Base-by-base conservation (phyloP, 2,888 invertebrate genomes). In the Dynastes grantii region DNA sequence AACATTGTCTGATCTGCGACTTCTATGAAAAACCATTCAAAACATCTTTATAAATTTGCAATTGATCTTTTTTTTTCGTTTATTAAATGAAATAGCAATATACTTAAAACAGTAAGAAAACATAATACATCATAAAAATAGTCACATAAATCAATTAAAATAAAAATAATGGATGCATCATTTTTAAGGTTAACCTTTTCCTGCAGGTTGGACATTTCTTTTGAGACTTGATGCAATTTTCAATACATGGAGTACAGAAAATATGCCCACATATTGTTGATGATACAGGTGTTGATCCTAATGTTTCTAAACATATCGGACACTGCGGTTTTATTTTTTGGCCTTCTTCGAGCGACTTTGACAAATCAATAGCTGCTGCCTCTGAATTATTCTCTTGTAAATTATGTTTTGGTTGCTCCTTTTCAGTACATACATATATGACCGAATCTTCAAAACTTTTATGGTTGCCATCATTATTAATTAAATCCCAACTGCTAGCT, bases 261-360 rank as follows among this genome's bases (percentile, higher is more conserved):
- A 75, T 61, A 75, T 75, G 73, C 0, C 73, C 73, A 49, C 73
- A 75, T 37, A 75, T 61, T 75, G 73, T 75, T 4, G 73, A 75
- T 11, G 61, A 75, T 3, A 61, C n/a, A 49, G 73, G 45, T 13
- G 49, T 45, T 75, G 37, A 22, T 11, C 73, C 73, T 61, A 75
- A 40, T 40, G 8, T 45, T 13, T 75, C 73, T 22, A 75, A 61
- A 45, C 73, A 75, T 58, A 75, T 75, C 2, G 73, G 73, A 11
- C 73, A 75, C 9, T 49, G 51, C 9, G 51, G 5, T 51, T 68
- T 68, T 6, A 68, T 2, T 13, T 68, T 45, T 68, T 22, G 6
- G 4, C 3, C 11, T 58, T 58, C 49, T 6, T 49, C 55, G 37
- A 40, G 2, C 16, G 13, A n/a, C 5, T 58, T 58, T 40, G n/a